Percentiles rank a stretch among this genome's conserved stretches.
Evolutionary conservation across 2,113 vertebrate species (phyloP).

Genomic region (Ameiurus melas): DNA sequence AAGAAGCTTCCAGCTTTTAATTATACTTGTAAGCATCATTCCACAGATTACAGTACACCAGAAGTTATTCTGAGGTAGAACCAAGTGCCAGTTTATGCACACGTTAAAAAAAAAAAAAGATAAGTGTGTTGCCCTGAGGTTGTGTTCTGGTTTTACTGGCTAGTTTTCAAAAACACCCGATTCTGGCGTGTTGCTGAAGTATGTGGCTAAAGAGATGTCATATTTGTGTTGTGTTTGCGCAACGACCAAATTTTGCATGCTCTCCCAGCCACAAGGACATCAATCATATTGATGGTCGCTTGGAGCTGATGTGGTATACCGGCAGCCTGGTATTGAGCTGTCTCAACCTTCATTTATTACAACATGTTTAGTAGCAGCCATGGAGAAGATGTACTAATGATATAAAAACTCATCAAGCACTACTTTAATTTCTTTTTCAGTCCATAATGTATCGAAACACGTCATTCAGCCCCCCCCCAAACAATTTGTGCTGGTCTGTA

Average conservation of each 20-base stretch:
- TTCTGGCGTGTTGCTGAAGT: slow-evolving; percentile 14
- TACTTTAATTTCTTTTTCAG: neutral
- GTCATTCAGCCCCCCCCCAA: no score
- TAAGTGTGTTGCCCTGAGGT: slow-evolving; percentile 41
- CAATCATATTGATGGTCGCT: neutral
- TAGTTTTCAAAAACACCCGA: slow-evolving; percentile 35
- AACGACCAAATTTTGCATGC: slow-evolving; percentile 14
- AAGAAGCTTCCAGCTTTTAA: slow-evolving; percentile 14
- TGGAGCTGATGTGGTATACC: neutral
- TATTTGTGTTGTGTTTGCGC: slow-evolving; percentile 36
- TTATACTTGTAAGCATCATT: slow-evolving; percentile 39
- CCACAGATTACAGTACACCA: slow-evolving; percentile 13
- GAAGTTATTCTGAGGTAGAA: slow-evolving; percentile 56
- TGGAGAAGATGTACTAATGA: neutral
- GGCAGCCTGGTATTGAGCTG: no score
- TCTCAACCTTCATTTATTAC: neutral
- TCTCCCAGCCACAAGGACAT: neutral
- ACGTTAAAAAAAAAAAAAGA: slow-evolving; percentile 43
- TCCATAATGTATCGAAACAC: neutral
- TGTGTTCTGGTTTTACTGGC: slow-evolving; percentile 38
- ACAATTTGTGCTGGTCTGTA: neutral
- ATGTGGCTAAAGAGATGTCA: slow-evolving; percentile 25
- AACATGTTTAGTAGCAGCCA: neutral
- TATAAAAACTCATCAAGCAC: neutral
- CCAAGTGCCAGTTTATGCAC: slow-evolving; percentile 32